Conservation (phyloP, 2,113 vertebrate species). For the Cygnus atratus region DNA sequence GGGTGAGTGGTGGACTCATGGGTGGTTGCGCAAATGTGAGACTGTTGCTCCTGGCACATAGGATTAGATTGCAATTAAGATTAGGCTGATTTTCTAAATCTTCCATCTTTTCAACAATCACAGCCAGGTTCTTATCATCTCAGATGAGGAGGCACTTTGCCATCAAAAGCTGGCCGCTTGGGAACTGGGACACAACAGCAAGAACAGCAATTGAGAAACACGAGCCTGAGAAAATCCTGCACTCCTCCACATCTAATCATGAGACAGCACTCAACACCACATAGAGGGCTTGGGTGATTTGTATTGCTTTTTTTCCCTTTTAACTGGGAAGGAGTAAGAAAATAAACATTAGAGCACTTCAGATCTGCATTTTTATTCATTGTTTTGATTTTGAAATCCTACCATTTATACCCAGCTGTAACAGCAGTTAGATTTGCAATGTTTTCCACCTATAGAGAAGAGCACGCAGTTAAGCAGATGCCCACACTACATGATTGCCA, state of each 20-base stretch:
- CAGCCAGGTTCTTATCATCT: not conserved
- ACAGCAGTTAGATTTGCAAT: not conserved
- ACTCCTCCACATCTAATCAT: conserved; percentile 37
- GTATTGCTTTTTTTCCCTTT: not conserved
- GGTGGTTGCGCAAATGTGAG: rapidly evolving
- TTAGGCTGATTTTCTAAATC: not conserved
- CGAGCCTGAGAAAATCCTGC: conserved; percentile 15
- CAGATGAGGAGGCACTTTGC: not conserved
- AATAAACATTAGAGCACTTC: not conserved
- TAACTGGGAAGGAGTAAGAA: not conserved
- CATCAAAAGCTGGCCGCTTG: not conserved
- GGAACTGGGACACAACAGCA: conserved; percentile 2
- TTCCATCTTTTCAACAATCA: not conserved
- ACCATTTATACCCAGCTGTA: not conserved
- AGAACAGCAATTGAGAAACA: not conserved
- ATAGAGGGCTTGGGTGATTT: not conserved
- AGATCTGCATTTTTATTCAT: not conserved
- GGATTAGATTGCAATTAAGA: not conserved
- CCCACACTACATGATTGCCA: not conserved
- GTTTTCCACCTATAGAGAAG: not conserved
- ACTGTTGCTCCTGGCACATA: not conserved
- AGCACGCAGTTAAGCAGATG: not conserved
- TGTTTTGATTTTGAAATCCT: not conserved
- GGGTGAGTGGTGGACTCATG: not conserved
- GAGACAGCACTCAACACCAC: not conserved